Evolutionary conservation across 2,113 vertebrate species (phyloP).

Genomic region (Glareola pratincola): DNA sequence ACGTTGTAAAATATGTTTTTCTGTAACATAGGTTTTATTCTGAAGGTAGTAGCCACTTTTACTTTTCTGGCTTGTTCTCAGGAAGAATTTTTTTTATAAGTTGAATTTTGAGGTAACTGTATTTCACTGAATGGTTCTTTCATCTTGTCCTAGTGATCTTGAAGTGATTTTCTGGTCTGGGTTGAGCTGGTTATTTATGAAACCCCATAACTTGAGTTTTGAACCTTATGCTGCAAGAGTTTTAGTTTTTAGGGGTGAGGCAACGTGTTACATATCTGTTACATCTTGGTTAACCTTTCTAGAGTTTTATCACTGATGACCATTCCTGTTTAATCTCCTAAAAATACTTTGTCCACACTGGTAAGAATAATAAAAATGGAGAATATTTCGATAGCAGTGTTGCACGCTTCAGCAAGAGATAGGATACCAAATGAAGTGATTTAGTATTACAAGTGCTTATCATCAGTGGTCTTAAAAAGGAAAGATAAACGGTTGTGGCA

Average conservation of each 20-base stretch:
- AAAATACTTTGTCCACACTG: neutral
- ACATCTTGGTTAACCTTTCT: neutral
- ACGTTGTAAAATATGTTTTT: neutral
- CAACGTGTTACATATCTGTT: neutral
- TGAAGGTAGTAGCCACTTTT: neutral
- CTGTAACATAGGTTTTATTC: neutral
- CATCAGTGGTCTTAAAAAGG: neutral
- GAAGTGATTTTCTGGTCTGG: neutral
- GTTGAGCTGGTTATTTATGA: neutral
- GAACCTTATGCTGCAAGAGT: neutral
- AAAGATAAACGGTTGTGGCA: neutral
- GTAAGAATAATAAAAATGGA: neutral
- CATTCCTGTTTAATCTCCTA: neutral
- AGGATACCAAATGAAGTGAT: neutral
- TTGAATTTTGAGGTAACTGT: neutral
- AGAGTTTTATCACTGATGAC: neutral
- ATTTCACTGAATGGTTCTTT: neutral
- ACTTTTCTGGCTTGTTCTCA: neutral
- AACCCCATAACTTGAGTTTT: neutral
- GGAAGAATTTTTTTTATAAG: neutral
- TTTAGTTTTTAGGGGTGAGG: neutral
- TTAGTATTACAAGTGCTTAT: neutral
- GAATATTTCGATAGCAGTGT: neutral
- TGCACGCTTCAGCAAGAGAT: neutral
- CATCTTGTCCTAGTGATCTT: neutral